Evolutionary conservation across 2,888 invertebrate genomes (phyloP).

Genomic region (Cactoblastis cactorum): DNA sequence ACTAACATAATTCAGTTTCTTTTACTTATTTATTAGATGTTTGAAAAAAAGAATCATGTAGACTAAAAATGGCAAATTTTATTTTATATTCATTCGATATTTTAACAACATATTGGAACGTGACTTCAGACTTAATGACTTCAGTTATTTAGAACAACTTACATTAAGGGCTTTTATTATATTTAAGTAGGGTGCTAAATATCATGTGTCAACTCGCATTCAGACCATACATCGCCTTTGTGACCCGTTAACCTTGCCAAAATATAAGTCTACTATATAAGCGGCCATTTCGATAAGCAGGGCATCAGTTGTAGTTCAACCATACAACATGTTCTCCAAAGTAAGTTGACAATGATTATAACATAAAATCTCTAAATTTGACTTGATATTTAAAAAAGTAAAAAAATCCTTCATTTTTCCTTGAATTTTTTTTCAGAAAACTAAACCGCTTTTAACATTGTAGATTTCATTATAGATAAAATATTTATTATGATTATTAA

Average conservation of each 20-base stretch:
- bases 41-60: too few relatives aligned
- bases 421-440: neutral
- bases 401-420: neutral
- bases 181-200: neutral
- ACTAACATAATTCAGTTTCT: too few relatives aligned
- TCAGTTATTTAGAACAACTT: too few relatives aligned
- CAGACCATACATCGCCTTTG: constrained; percentile 26
- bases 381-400: neutral
- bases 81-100: too few relatives aligned
- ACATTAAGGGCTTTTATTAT: too few relatives aligned
- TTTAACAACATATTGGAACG: too few relatives aligned
- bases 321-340: constrained; percentile 61
- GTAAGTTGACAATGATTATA: constrained; percentile 38
- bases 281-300: constrained; percentile 33
- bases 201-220: neutral
- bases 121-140: too few relatives aligned
- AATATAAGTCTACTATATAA: constrained; percentile 57
- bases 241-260: constrained; percentile 66
- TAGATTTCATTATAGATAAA: too few relatives aligned
- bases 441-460: neutral
- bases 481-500: too few relatives aligned
- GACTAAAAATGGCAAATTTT: too few relatives aligned
- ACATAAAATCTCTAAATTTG: neutral
- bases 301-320: constrained; percentile 51
- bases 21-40: too few relatives aligned